Evolutionary conservation across 2,888 invertebrate genomes (phyloP).

Genomic region (Chymomyza caudatula): DNA sequence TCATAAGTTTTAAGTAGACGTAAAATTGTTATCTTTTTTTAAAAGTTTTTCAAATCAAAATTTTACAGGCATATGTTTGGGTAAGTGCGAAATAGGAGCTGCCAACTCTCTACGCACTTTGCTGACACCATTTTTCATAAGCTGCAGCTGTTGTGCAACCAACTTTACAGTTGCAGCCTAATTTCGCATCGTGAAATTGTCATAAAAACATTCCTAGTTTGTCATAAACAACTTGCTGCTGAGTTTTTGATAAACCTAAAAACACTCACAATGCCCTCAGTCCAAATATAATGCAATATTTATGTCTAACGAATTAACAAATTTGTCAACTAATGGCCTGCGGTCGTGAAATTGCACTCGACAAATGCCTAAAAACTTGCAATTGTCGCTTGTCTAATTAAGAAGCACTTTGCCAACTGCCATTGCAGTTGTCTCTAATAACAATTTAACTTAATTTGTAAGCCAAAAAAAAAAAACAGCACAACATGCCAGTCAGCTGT

Average conservation of each 20-base stretch:
- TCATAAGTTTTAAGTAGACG: too few relatives aligned
- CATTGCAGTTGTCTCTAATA: conserved; percentile 50
- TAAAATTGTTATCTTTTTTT: too few relatives aligned
- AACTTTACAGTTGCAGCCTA: too few relatives aligned
- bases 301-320: not conserved
- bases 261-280: not conserved
- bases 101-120: too few relatives aligned
- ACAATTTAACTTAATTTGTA: conserved; percentile 59
- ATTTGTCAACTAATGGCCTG: not conserved
- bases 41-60: too few relatives aligned
- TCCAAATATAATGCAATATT: not conserved
- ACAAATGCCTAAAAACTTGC: conserved; percentile 4
- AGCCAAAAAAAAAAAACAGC: conserved; percentile 43
- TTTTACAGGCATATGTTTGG: too few relatives aligned
- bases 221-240: too few relatives aligned
- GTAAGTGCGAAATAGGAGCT: too few relatives aligned
- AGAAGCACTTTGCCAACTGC: conserved; percentile 45
- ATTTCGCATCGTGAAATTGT: too few relatives aligned
- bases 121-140: not conserved
- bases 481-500: conserved; percentile 29
- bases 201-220: too few relatives aligned
- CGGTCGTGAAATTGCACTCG: not conserved
- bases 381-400: conserved; percentile 55
- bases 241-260: not conserved
- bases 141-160: not conserved